phyloP scores from a whole-genome alignment of 2,888 invertebrate genomes.

The Mesorhabditis belari region DNA sequence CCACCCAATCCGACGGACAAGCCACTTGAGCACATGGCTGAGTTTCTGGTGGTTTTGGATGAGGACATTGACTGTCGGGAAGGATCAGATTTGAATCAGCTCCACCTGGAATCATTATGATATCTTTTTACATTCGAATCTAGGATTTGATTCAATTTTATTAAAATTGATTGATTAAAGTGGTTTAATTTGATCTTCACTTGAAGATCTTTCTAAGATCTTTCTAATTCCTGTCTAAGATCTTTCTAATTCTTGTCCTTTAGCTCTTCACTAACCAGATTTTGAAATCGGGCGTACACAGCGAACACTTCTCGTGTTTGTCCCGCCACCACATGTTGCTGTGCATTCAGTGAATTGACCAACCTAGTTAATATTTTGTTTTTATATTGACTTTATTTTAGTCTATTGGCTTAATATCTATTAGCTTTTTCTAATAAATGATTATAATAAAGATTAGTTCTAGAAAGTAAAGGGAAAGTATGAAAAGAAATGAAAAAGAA shows the following conservation, averaged over 20 bases:
- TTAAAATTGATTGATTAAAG: no score
- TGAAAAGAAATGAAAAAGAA: no score
- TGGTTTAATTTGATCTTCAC: no score
- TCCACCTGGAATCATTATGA: constrained; percentile 65
- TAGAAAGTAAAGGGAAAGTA: no score
- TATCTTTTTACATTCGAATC: no score
- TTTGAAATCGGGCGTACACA: constrained; percentile 63
- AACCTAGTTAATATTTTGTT: constrained; percentile 8
- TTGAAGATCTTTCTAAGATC: no score
- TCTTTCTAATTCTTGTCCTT: no score
- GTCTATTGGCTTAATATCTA: background rate
- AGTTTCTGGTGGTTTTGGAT: constrained; percentile 58
- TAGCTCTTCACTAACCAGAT: constrained; percentile 15
- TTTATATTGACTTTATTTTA: no score
- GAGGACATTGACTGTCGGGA: constrained; percentile 83
- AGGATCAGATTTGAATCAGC: constrained; percentile 82
- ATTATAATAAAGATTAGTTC: background rate
- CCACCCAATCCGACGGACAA: constrained; percentile 80
- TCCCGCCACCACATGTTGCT: constrained; percentile 86
- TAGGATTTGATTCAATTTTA: no score
- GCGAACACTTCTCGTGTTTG: constrained; percentile 74
- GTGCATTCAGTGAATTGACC: constrained; percentile 64
- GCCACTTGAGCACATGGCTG: constrained; percentile 83
- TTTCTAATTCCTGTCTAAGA: no score
- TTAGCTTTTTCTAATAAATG: background rate